Conservation (phyloP, 2,888 invertebrate species). For the Achlya flavicornis region DNA sequence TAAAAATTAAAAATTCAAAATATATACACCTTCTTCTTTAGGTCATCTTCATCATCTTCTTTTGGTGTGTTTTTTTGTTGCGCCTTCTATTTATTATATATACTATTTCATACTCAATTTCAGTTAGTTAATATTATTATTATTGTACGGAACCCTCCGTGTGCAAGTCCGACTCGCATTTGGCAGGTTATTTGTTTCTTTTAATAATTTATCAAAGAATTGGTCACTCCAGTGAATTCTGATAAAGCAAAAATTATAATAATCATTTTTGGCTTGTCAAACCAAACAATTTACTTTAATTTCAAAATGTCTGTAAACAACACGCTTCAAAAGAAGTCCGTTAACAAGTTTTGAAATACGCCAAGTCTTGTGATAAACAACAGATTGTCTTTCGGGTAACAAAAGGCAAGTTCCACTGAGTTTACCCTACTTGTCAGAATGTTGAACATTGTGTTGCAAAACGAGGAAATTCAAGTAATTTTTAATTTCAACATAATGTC, state of each 20-base stretch:
- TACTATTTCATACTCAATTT: too few species aligned
- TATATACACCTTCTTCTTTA: too few species aligned
- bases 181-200: too few species aligned
- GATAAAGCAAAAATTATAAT: not conserved
- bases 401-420: constrained; percentile 28
- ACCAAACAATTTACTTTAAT: not conserved
- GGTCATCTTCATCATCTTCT: too few species aligned
- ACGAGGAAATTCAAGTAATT: not conserved
- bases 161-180: too few species aligned
- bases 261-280: not conserved
- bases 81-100: too few species aligned
- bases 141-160: too few species aligned
- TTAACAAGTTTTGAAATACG: constrained; percentile 38
- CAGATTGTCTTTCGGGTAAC: constrained; percentile 31
- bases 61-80: too few species aligned
- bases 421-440: constrained; percentile 17
- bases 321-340: constrained; percentile 29
- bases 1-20: too few species aligned
- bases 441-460: constrained; percentile 14
- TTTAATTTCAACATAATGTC: not conserved
- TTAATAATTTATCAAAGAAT: too few species aligned
- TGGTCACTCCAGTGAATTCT: not conserved
- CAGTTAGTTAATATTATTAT: too few species aligned
- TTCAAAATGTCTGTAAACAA: constrained; percentile 7
- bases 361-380: constrained; percentile 33